phyloP scores from a whole-genome alignment of 2,888 invertebrate species.

The Agrochola lota region DNA sequence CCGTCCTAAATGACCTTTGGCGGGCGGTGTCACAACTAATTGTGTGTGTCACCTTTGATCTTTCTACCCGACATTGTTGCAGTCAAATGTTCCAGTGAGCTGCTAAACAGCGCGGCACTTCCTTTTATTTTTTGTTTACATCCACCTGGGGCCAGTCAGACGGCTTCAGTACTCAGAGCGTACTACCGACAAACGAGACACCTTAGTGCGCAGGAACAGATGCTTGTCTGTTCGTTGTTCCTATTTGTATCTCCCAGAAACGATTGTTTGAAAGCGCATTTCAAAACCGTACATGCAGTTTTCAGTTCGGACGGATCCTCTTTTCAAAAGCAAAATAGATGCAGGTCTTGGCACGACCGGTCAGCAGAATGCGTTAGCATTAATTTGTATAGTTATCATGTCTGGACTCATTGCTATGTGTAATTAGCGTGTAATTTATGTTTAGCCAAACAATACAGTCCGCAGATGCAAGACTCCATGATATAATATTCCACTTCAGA shows the following conservation, averaged over 20 bases:
- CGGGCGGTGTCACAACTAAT: constrained; percentile 34
- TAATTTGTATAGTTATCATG: constrained; percentile 51
- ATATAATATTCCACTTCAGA: constrained; percentile 36
- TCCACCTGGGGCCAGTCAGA: constrained; percentile 67
- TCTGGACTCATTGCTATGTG: constrained; percentile 53
- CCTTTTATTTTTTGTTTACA: constrained; percentile 65
- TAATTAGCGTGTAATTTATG: constrained; percentile 56
- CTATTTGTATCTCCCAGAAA: constrained; percentile 22
- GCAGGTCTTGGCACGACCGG: constrained; percentile 17
- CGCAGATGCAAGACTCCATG: constrained; percentile 43
- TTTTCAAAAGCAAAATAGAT: constrained; percentile 29
- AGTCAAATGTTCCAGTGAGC: constrained; percentile 40
- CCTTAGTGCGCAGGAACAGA: constrained; percentile 38
- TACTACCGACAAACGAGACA: constrained; percentile 33
- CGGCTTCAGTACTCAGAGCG: constrained; percentile 30
- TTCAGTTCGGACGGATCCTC: neutral
- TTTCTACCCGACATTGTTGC: constrained; percentile 46
- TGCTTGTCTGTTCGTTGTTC: constrained; percentile 25
- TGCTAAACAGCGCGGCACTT: constrained; percentile 58
- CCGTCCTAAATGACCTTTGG: constrained; percentile 33
- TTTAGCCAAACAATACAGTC: constrained; percentile 45
- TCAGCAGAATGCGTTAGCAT: constrained; percentile 35
- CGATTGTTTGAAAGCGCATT: constrained; percentile 24
- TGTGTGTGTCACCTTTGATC: constrained; percentile 63
- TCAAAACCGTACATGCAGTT: constrained; percentile 14